Conservation (phyloP, 92 coral and sea anemone species). For the Epizoanthus stellaris region DNA sequence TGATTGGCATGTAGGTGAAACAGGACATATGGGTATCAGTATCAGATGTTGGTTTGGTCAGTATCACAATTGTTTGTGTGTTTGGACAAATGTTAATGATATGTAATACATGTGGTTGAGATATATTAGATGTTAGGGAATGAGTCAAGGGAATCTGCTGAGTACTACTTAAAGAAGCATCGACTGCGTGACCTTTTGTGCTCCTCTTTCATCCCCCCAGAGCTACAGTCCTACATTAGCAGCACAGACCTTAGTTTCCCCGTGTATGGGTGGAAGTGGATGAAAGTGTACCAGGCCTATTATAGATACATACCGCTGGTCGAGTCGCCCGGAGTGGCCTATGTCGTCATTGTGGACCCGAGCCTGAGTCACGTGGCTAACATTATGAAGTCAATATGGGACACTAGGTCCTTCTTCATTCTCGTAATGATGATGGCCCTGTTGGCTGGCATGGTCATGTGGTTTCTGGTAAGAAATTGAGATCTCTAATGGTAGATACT, state of each 20-base stretch:
- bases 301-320: slow-evolving; percentile 74
- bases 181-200: neutral
- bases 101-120: too few relatives aligned
- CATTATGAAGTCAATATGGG: slow-evolving; percentile 54
- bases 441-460: slow-evolving; percentile 72
- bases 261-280: slow-evolving; percentile 85
- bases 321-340: slow-evolving; percentile 83
- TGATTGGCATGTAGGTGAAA: too few relatives aligned
- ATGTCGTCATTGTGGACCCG: slow-evolving; percentile 66
- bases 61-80: too few relatives aligned
- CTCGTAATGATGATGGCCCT: slow-evolving; percentile 62
- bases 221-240: slow-evolving; percentile 6
- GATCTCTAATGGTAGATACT: too few relatives aligned
- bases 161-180: neutral
- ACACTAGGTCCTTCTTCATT: slow-evolving; percentile 64
- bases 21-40: too few relatives aligned
- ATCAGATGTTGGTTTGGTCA: too few relatives aligned
- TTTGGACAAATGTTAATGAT: too few relatives aligned
- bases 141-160: too few relatives aligned
- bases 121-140: too few relatives aligned
- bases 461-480: slow-evolving; percentile 74
- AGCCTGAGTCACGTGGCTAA: slow-evolving; percentile 44
- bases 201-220: neutral
- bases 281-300: slow-evolving; percentile 52
- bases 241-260: slow-evolving; percentile 74